These are phyloP conservation scores for Parascotia fuliginaria DNA, from an alignment of 2,888 invertebrate species.

Conservation along the genomic window DNA sequence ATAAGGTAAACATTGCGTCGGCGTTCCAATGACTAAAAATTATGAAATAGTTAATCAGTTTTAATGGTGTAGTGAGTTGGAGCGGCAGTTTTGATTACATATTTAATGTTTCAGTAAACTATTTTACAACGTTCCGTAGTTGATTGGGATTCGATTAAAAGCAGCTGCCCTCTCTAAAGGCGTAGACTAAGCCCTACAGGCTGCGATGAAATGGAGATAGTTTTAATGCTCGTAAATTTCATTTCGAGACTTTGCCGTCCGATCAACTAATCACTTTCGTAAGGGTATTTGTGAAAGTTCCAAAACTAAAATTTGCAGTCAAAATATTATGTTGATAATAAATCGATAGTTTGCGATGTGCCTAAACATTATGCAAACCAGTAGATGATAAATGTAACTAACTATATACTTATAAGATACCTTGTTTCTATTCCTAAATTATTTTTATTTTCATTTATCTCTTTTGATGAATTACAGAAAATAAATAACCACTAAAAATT, in stretches of 20 bases:
- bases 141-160: conserved; percentile 82
- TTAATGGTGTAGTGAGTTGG: conserved; percentile 61
- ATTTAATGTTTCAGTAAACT: conserved; percentile 77
- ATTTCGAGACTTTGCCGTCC: conserved; percentile 68
- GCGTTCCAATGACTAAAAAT: conserved; percentile 58
- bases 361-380: conserved; percentile 2
- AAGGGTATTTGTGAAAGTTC: conserved; percentile 67
- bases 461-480: conserved; percentile 1
- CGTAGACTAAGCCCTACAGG: conserved; percentile 66
- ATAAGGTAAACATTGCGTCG: conserved; percentile 52
- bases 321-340: conserved; percentile 29
- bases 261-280: conserved; percentile 76
- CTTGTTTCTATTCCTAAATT: not conserved
- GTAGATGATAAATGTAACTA: not conserved
- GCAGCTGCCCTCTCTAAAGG: conserved; percentile 68
- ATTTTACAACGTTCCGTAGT: conserved; percentile 72
- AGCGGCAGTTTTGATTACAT: conserved; percentile 70
- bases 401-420: too few relatives aligned
- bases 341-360: not conserved
- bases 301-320: conserved; percentile 57
- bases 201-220: conserved; percentile 79
- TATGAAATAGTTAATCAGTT: conserved; percentile 68
- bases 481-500: conserved; percentile 15
- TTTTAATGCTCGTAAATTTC: conserved; percentile 83
- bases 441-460: not conserved